These are phyloP conservation scores for Mustelus asterias DNA, from an alignment of 2,113 vertebrate species.

Conservation along the genomic window DNA sequence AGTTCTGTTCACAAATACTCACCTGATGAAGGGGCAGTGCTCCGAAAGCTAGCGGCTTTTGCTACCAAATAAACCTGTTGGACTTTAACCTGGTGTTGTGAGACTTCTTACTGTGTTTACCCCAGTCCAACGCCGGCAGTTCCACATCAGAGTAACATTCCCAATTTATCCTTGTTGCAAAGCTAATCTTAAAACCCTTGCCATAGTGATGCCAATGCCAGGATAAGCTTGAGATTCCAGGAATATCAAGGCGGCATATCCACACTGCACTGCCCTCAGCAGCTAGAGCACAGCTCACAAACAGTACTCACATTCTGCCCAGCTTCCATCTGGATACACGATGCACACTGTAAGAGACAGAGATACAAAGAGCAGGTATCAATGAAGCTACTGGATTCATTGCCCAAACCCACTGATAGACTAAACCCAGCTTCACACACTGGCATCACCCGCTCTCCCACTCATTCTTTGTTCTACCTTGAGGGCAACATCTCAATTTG, in stretches of 20 bases:
- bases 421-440: background rate
- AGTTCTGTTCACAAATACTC: too few relatives aligned
- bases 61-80: too few relatives aligned
- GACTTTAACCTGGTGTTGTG: too few relatives aligned
- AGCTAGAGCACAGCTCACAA: background rate
- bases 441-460: background rate
- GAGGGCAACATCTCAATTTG: background rate
- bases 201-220: background rate
- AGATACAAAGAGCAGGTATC: background rate
- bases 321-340: background rate
- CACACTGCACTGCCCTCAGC: too few relatives aligned
- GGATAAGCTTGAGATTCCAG: background rate
- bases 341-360: background rate
- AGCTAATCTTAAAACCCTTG: background rate
- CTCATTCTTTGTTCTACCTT: background rate
- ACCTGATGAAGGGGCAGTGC: too few relatives aligned
- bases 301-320: constrained; percentile 12
- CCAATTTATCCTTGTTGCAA: background rate
- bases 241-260: background rate
- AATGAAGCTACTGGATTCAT: background rate
- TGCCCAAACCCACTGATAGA: background rate
- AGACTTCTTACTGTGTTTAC: too few relatives aligned
- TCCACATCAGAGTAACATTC: background rate
- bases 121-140: too few relatives aligned
- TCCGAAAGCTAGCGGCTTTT: too few relatives aligned